A percentile compares a stretch with the other conserved stretches of the same genome.
These are phyloP conservation scores for Drosophila dives DNA, from an alignment of 2,888 invertebrate species.

Conservation along the genomic window DNA sequence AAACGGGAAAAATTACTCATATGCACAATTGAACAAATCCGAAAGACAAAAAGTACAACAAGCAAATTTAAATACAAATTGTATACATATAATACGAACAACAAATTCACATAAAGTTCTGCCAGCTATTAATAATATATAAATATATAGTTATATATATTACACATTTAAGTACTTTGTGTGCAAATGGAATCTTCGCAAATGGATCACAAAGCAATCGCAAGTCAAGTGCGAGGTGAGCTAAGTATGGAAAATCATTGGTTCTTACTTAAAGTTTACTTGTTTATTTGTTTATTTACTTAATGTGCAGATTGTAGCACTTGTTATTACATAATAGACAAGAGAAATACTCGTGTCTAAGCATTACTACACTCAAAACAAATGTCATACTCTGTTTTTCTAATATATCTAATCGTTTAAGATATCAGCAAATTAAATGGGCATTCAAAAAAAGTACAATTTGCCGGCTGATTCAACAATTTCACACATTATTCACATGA, in stretches of 20 bases:
- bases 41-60: constrained; percentile 36
- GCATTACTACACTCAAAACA: not conserved
- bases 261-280: constrained; percentile 2
- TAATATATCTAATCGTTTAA: constrained; percentile 44
- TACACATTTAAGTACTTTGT: constrained; percentile 29
- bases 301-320: not conserved
- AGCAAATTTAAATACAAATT: constrained; percentile 29
- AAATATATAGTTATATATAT: constrained; percentile 5
- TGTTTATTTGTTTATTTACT: not conserved
- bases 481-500: constrained; percentile 18
- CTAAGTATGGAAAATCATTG: constrained; percentile 64
- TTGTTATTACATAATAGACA: not conserved
- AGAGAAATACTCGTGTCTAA: not conserved
- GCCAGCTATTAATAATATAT: constrained; percentile 56
- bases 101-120: constrained; percentile 25
- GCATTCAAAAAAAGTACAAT: constrained; percentile 7
- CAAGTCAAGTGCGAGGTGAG: constrained; percentile 84
- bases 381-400: not conserved
- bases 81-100: constrained; percentile 25
- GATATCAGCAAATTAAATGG: not conserved
- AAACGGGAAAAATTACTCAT: constrained; percentile 63
- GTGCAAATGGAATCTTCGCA: constrained; percentile 33
- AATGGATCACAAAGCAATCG: constrained; percentile 83
- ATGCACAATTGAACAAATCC: constrained; percentile 50
- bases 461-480: constrained; percentile 19